Conservation (phyloP, 2,888 invertebrate species). For the Tolmerus cingulatus region DNA sequence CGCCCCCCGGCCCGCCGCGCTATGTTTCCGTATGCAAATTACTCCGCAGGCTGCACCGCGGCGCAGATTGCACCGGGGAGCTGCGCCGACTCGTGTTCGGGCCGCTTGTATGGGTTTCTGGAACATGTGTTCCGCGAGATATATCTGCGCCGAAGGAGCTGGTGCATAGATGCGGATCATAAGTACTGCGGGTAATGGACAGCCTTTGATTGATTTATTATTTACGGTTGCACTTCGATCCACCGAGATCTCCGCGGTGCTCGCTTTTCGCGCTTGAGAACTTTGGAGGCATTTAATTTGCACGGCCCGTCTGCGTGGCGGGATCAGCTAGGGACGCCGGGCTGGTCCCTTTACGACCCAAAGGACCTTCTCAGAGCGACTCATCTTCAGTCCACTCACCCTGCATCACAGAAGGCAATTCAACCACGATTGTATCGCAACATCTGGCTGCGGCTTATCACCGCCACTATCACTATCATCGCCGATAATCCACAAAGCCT, state of each 20-base stretch:
- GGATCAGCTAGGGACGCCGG: not conserved
- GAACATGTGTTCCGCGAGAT: slow-evolving; percentile 4
- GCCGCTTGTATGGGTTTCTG: slow-evolving; percentile 10
- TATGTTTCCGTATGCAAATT: slow-evolving; percentile 34
- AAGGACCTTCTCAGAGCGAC: not conserved
- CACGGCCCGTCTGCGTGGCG: not conserved
- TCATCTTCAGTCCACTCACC: not conserved
- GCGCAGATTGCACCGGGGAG: slow-evolving; percentile 28
- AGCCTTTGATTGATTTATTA: slow-evolving; percentile 41
- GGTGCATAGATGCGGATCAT: slow-evolving; percentile 38
- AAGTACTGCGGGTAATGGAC: slow-evolving; percentile 29
- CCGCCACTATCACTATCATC: not conserved
- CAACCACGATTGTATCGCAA: not conserved
- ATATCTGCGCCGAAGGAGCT: slow-evolving; percentile 21
- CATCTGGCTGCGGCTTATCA: not conserved
- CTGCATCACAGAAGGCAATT: not conserved
- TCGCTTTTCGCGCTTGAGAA: not conserved
- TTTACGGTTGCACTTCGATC: slow-evolving; percentile 35
- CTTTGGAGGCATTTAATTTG: slow-evolving; percentile 3
- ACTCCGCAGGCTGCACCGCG: not conserved
- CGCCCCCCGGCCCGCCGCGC: not conserved
- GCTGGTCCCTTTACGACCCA: not conserved
- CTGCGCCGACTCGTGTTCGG: slow-evolving; percentile 13
- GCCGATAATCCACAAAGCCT: not conserved
- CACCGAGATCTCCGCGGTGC: slow-evolving; percentile 7